Conservation (phyloP, 2,888 invertebrate species). For the Habrosyne pyritoides region DNA sequence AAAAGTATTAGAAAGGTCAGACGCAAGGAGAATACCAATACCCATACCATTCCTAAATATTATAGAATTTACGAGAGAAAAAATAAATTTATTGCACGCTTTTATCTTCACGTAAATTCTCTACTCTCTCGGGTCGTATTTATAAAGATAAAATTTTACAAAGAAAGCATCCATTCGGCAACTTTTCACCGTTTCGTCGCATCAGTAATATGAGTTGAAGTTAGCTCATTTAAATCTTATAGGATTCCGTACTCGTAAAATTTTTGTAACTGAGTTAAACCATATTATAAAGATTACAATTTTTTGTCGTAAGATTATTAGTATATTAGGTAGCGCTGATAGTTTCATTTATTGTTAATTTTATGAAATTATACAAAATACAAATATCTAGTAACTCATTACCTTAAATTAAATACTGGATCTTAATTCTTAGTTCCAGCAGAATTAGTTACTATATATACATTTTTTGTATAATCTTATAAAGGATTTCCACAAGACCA, state of each 20-base stretch:
- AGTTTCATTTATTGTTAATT: too few species aligned
- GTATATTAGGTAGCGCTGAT: too few species aligned
- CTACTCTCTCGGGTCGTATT: conserved; percentile 27
- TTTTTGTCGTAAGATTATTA: too few species aligned
- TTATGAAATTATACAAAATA: too few species aligned
- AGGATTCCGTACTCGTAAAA: neutral
- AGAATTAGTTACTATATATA: too few species aligned
- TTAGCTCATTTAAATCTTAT: neutral
- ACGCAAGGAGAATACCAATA: neutral
- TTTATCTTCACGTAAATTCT: conserved; percentile 24
- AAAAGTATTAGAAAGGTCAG: neutral
- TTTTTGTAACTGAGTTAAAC: too few species aligned
- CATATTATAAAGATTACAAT: too few species aligned
- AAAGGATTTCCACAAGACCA: too few species aligned
- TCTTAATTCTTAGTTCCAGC: too few species aligned
- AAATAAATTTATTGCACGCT: conserved; percentile 34
- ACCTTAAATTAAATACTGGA: too few species aligned
- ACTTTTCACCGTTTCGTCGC: conserved; percentile 15
- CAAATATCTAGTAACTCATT: too few species aligned
- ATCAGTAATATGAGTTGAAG: conserved; percentile 25
- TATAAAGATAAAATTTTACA: conserved; percentile 28
- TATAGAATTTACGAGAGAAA: conserved; percentile 14
- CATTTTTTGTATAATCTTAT: too few species aligned
- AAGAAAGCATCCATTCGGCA: conserved; percentile 28
- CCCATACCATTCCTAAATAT: neutral